These are phyloP conservation scores for Bombyx huttoni DNA, from an alignment of 2,888 invertebrate species.

Conservation along the genomic window DNA sequence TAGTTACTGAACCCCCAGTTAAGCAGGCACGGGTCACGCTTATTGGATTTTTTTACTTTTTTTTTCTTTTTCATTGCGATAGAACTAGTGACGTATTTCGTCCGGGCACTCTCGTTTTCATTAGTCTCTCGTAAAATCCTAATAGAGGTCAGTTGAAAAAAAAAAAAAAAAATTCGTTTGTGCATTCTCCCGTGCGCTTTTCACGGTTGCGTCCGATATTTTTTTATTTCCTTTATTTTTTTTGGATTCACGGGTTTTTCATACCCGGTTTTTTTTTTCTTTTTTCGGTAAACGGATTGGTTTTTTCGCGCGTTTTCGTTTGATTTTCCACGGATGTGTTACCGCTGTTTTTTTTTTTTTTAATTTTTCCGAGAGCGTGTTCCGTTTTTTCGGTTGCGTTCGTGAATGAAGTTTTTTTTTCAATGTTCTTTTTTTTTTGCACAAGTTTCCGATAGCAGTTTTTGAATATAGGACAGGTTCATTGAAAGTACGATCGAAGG, in stretches of 20 bases:
- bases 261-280: not conserved
- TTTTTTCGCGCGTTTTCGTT: not conserved
- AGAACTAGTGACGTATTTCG: constrained; percentile 68
- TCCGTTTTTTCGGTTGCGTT: not conserved
- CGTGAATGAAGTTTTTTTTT: not conserved
- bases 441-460: not conserved
- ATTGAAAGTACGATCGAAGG: not conserved
- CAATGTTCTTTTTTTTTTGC: too few species aligned
- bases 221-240: constrained; percentile 31
- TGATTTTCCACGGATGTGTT: not conserved
- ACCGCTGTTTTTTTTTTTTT: not conserved
- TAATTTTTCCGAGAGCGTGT: not conserved
- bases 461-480: not conserved
- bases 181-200: constrained; percentile 44
- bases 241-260: constrained; percentile 15
- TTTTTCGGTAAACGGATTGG: not conserved
- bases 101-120: constrained; percentile 52
- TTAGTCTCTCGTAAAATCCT: constrained; percentile 57
- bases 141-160: constrained; percentile 56
- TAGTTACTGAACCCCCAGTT: not conserved
- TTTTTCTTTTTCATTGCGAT: constrained; percentile 52
- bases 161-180: constrained; percentile 33
- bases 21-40: not conserved
- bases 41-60: constrained; percentile 11
- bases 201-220: constrained; percentile 42